phyloP scores from a whole-genome alignment of 2,888 invertebrate species.

The Fragum fragum region DNA sequence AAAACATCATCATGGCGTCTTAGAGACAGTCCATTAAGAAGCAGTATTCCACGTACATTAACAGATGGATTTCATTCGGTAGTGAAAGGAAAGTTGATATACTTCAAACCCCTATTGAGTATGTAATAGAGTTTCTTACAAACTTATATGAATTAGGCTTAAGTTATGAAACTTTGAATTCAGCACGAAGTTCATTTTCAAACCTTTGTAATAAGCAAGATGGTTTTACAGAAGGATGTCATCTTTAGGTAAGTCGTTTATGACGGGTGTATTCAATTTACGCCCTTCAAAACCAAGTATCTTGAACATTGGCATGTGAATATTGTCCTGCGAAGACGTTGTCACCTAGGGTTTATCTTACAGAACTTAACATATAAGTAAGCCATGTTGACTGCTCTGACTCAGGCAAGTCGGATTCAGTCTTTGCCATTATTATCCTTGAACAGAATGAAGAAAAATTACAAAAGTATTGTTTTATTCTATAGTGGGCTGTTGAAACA shows the following conservation, averaged over 20 bases:
- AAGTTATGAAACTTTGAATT: slow-evolving; percentile 41
- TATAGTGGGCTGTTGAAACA: slow-evolving; percentile 24
- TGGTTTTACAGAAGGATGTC: slow-evolving; percentile 20
- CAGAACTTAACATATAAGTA: slow-evolving; percentile 26
- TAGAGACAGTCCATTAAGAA: slow-evolving; percentile 41
- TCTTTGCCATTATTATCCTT: slow-evolving; percentile 14
- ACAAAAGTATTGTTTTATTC: neutral
- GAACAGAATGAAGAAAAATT: slow-evolving; percentile 11
- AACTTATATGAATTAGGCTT: slow-evolving; percentile 33
- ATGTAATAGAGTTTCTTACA: slow-evolving; percentile 28
- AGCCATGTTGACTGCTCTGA: slow-evolving; percentile 28
- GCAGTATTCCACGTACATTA: slow-evolving; percentile 39
- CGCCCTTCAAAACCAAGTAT: slow-evolving; percentile 37
- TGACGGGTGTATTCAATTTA: slow-evolving; percentile 30
- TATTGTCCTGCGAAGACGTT: slow-evolving; percentile 15
- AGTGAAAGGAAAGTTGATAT: slow-evolving; percentile 25
- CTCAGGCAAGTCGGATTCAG: slow-evolving; percentile 31
- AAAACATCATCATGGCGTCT: slow-evolving; percentile 49
- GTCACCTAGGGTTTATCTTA: slow-evolving; percentile 30
- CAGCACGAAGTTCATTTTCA: slow-evolving; percentile 39
- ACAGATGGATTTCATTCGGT: slow-evolving; percentile 35
- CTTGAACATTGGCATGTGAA: slow-evolving; percentile 34
- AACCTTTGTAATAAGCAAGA: slow-evolving; percentile 17
- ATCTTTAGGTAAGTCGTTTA: slow-evolving; percentile 33
- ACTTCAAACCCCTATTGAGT: slow-evolving; percentile 23